Conservation (phyloP, 2,797 vertebrate species). For the Denticeps clupeoides region DNA sequence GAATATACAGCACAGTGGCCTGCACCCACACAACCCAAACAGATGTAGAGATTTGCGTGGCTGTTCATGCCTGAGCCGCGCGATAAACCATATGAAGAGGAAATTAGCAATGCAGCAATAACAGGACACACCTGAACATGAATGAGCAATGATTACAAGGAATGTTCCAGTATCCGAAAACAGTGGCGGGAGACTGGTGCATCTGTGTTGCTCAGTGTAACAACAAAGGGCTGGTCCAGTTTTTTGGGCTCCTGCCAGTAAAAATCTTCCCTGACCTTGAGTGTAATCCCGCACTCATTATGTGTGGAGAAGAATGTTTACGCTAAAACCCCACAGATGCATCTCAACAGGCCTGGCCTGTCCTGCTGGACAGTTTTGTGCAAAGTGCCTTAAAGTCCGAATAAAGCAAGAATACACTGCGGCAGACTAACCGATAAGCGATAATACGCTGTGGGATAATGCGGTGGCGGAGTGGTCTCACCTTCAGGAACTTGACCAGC, state of each 20-base stretch:
- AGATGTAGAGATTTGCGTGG: constrained; percentile 2
- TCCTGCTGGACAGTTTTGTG: too few relatives aligned
- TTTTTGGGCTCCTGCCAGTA: constrained; percentile 30
- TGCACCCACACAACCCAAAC: not conserved
- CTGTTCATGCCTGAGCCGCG: not conserved
- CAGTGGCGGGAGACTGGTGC: not conserved
- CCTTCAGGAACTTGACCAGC: constrained; percentile 96
- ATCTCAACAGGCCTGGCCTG: constrained; percentile 15
- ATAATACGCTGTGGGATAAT: too few relatives aligned
- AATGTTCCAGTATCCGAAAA: too few relatives aligned
- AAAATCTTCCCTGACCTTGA: constrained; percentile 27
- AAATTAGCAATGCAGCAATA: constrained; percentile 20
- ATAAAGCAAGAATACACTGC: too few relatives aligned
- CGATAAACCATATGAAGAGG: not conserved
- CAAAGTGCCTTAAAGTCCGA: too few relatives aligned
- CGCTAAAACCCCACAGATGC: constrained; percentile 28
- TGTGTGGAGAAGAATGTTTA: constrained; percentile 43
- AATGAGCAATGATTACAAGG: constrained; percentile 16
- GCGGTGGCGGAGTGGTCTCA: constrained; percentile 38
- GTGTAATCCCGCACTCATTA: constrained; percentile 41
- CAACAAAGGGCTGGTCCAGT: constrained; percentile 30
- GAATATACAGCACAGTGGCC: not conserved
- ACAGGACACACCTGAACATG: constrained; percentile 16
- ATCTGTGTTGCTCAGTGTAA: constrained; percentile 20
- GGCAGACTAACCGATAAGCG: too few relatives aligned